A percentile compares a stretch with the other conserved stretches of the same genome.
Evolutionary conservation across 2,113 vertebrate species (phyloP).

Genomic region (Spea multiplicata): DNA sequence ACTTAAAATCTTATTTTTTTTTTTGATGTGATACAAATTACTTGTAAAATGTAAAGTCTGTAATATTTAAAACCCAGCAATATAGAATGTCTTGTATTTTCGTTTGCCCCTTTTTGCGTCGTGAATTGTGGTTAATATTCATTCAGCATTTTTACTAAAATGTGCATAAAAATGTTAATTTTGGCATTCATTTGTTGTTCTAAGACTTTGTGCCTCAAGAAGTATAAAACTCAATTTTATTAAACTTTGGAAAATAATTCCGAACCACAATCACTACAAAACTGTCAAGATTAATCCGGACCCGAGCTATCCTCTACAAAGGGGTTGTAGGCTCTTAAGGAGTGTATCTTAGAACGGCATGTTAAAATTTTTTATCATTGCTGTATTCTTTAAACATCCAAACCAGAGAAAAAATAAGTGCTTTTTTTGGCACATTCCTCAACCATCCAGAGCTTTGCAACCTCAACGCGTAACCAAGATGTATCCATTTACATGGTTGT

Average conservation of each 20-base stretch:
- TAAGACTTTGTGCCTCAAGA: constrained; percentile 41
- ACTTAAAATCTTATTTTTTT: background rate
- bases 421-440: constrained; percentile 67
- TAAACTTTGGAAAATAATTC: constrained; percentile 46
- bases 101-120: constrained; percentile 35
- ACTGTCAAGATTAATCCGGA: constrained; percentile 43
- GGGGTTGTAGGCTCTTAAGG: constrained; percentile 11
- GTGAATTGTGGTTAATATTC: constrained; percentile 43
- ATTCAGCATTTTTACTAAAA: constrained; percentile 47
- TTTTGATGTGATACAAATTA: constrained; percentile 27
- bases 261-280: constrained; percentile 45
- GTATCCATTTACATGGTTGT: constrained; percentile 64
- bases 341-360: constrained; percentile 14
- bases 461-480: constrained; percentile 61
- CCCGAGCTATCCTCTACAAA: constrained; percentile 12
- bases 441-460: constrained; percentile 57
- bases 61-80: constrained; percentile 9
- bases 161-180: constrained; percentile 45
- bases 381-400: constrained; percentile 60
- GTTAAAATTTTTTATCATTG: constrained; percentile 31
- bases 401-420: constrained; percentile 54
- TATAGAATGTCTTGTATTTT: constrained; percentile 1
- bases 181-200: constrained; percentile 44
- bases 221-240: constrained; percentile 44
- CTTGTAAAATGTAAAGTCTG: constrained; percentile 22